These are phyloP conservation scores for Platichthys flesus DNA, from an alignment of 2,113 vertebrate species.

Conservation along the genomic window DNA sequence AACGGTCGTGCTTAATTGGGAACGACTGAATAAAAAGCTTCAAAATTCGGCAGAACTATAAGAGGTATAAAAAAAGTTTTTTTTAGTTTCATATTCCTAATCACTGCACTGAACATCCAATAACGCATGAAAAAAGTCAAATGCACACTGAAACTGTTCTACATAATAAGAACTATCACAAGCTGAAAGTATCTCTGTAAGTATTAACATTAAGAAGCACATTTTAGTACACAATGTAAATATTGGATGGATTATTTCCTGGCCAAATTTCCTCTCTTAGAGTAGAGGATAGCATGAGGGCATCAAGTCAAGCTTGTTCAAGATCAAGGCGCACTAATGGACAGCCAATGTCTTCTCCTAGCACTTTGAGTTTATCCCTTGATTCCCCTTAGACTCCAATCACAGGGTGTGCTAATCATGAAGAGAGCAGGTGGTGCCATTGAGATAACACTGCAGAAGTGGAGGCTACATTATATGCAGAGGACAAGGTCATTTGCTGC, in stretches of 20 bases:
- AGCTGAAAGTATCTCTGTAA: neutral
- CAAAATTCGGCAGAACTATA: conserved; percentile 25
- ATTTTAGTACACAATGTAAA: neutral
- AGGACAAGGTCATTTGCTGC: conserved; percentile 25
- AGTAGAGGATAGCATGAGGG: conserved; percentile 2
- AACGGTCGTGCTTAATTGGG: conserved; percentile 30
- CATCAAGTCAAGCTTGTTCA: conserved; percentile 21
- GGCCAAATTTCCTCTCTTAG: neutral
- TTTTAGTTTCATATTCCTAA: neutral
- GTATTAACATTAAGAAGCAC: neutral
- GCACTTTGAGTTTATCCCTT: conserved; percentile 40
- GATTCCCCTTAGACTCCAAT: conserved; percentile 37
- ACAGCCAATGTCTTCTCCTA: conserved; percentile 27
- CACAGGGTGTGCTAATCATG: conserved; percentile 47
- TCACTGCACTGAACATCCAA: conserved; percentile 1
- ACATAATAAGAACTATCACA: neutral
- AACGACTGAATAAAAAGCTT: neutral
- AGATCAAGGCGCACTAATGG: conserved; percentile 43
- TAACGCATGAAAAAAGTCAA: too few species aligned
- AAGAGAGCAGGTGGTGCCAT: conserved; percentile 54
- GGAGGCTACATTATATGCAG: conserved; percentile 25
- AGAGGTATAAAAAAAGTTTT: neutral
- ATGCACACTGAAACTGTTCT: too few species aligned
- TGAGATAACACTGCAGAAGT: conserved; percentile 54
- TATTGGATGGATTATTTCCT: neutral